Percentiles rank a stretch among this genome's conserved stretches.
Evolutionary conservation across 2,113 vertebrate species (phyloP).

Genomic region (Scytalopus superciliaris): DNA sequence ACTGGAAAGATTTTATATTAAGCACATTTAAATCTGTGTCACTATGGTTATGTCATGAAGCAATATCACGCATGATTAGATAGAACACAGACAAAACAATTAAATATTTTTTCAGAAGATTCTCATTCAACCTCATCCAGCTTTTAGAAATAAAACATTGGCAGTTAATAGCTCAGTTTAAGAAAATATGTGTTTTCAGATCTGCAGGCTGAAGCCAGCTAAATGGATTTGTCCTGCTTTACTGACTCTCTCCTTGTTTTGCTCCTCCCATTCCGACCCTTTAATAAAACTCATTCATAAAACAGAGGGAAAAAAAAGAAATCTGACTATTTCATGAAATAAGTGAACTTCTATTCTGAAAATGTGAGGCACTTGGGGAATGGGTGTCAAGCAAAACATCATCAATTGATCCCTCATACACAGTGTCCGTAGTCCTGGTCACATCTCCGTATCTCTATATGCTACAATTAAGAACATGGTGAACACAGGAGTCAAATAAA

Average conservation of each 20-base stretch:
- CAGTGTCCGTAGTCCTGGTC: not conserved
- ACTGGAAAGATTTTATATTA: constrained; percentile 38
- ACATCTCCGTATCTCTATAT: not conserved
- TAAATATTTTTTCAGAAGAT: constrained; percentile 15
- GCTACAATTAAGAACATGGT: not conserved
- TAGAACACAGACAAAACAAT: constrained; percentile 24
- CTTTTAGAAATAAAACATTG: not conserved
- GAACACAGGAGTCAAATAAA: not conserved
- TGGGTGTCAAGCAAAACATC: not conserved
- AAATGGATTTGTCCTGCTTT: constrained; percentile 23
- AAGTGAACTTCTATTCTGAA: not conserved
- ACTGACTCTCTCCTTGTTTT: not conserved
- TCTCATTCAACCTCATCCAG: not conserved
- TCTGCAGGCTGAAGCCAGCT: not conserved
- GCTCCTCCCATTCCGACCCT: not conserved
- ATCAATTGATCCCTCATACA: not conserved
- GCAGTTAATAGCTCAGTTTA: not conserved
- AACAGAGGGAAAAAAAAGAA: not conserved
- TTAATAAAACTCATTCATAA: not conserved
- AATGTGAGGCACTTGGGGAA: not conserved
- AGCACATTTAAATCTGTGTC: constrained; percentile 51
- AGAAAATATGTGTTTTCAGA: not conserved
- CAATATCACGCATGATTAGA: constrained; percentile 51
- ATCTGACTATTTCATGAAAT: not conserved
- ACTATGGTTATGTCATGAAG: constrained; percentile 55